Conservation (phyloP, 2,888 invertebrate species). For the Drosophila paramelanica region DNA sequence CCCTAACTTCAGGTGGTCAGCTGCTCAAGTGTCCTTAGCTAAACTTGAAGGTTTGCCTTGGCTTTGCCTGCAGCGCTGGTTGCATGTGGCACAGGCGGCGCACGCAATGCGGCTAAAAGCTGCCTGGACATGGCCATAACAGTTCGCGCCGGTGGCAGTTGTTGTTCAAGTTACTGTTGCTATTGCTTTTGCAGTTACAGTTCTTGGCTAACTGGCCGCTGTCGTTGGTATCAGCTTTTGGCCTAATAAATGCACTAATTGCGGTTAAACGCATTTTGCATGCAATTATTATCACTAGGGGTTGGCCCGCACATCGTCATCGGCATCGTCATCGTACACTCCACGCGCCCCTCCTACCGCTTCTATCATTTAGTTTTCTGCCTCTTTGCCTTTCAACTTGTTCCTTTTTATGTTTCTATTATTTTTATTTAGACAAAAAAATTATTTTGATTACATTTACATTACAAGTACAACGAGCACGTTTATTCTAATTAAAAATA, state of each 20-base stretch:
- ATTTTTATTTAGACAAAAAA: slow-evolving; percentile 71
- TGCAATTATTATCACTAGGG: slow-evolving; percentile 79
- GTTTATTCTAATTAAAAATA: slow-evolving; percentile 40
- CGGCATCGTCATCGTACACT: neutral
- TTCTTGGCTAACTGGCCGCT: slow-evolving; percentile 29
- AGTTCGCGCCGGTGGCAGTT: slow-evolving; percentile 11
- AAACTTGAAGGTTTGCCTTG: slow-evolving; percentile 62
- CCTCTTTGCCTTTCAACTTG: neutral
- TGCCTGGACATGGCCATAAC: slow-evolving; percentile 48
- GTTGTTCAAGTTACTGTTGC: slow-evolving; percentile 10
- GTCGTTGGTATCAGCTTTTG: slow-evolving; percentile 72
- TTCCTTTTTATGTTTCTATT: slow-evolving; percentile 23
- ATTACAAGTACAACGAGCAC: slow-evolving; percentile 67
- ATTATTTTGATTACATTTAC: slow-evolving; percentile 52
- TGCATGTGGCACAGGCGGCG: slow-evolving; percentile 49
- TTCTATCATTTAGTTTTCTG: slow-evolving; percentile 63
- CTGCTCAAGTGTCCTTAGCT: slow-evolving; percentile 54
- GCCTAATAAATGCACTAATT: slow-evolving; percentile 84
- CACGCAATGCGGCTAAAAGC: slow-evolving; percentile 54
- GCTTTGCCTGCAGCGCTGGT: slow-evolving; percentile 40
- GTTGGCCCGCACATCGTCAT: slow-evolving; percentile 61
- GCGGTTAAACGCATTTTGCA: slow-evolving; percentile 84
- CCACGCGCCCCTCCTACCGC: neutral
- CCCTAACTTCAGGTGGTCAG: slow-evolving; percentile 22
- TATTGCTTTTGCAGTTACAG: slow-evolving; percentile 10